Evolutionary conservation across 92 coral and sea anemone species (phyloP).

Genomic region (Meandrina meandrites): DNA sequence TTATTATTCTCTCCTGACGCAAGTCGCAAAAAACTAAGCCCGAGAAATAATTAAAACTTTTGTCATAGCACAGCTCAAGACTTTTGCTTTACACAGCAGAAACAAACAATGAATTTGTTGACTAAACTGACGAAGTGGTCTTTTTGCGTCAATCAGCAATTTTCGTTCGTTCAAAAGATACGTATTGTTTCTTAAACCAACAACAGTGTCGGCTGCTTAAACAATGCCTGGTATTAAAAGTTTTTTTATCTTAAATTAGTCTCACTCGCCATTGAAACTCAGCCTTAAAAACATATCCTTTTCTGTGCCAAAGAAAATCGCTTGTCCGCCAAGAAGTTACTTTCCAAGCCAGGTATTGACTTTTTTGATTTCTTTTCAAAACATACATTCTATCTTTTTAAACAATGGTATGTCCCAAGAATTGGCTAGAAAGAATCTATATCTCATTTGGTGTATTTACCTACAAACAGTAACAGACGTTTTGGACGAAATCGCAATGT

Average conservation of each 20-base stretch:
- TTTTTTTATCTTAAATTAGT: neutral
- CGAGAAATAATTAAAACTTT: neutral
- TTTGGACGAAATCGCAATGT: neutral
- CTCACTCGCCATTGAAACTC: neutral
- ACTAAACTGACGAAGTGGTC: neutral
- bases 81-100: neutral
- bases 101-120: neutral
- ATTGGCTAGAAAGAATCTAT: neutral
- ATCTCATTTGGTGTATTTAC: neutral
- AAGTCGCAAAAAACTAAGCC: neutral
- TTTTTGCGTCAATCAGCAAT: conserved; percentile 5
- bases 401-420: neutral
- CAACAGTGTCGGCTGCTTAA: conserved; percentile 10
- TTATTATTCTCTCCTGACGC: neutral
- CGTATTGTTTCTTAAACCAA: conserved; percentile 17
- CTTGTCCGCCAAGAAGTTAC: neutral
- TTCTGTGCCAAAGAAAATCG: neutral
- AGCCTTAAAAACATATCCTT: neutral
- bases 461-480: neutral
- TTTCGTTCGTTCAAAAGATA: neutral
- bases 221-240: neutral
- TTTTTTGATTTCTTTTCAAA: neutral
- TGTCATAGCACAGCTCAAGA: neutral
- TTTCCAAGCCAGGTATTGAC: neutral
- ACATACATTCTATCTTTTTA: neutral